Evolutionary conservation across 2,113 vertebrate genomes (phyloP), one percentile per base, ranked within the genome.

Genomic region (Coptodon rendalli): DNA sequence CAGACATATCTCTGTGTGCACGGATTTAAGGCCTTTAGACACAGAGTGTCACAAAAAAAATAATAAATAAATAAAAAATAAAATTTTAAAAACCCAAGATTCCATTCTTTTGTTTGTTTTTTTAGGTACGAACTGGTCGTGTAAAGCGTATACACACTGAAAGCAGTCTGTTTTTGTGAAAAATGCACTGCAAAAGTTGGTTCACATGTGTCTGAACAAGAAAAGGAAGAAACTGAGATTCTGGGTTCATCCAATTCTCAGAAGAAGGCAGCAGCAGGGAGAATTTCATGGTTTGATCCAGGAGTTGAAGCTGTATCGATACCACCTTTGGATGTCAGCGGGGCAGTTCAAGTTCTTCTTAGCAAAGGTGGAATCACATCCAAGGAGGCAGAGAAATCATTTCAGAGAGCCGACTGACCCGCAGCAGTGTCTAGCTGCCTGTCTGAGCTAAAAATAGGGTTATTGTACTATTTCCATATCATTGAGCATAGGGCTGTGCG

Each of bases 111-210:
- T 63, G 29, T 34, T 12, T 13, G 0, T 13, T 56, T 24, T 31
- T 0, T 9, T 6, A 0, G 61, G 61, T n/a, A 36, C 8, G 0
- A 66, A 38, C 2, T 38, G 34, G 31, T n/a, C 0, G 59, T 12
- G 61, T 38, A 66, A 66, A 66, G 19, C 6, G 4, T 66, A 22
- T 22, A n/a, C 19, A 38, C 34, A 66, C 19, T 38, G 9, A 66
- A 66, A 66, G 61, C 31, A 36, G 59, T 63, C 31, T 2, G 31
- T 12, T 63, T 63, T 7, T 36, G 31, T n/a, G 3, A 63, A 63
- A 1, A 63, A 63, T 63, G 4, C 59, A 36, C 59, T 36, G 17
- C 31, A 63, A 63, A 63, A 12, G 61, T 66, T 66, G 34, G 5
- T 17, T 59, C 56, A 59, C 4, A 59, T 31, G 56, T 1, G 16